Evolutionary conservation across 2,888 invertebrate genomes (phyloP).

Genomic region (Nipponacmea schrenckii): DNA sequence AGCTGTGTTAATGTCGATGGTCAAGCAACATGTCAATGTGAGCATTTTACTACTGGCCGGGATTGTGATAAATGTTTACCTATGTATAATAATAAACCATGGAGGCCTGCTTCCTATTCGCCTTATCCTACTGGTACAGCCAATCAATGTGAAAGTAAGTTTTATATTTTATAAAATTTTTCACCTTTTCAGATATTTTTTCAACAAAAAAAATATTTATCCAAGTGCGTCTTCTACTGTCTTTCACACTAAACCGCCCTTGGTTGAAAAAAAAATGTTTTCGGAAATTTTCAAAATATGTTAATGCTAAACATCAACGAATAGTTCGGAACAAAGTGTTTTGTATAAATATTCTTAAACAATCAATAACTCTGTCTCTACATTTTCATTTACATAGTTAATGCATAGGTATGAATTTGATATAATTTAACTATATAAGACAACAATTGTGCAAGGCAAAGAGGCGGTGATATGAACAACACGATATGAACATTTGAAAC

Average conservation of each 20-base stretch:
- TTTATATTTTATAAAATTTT: neutral
- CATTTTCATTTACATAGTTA: too few relatives aligned
- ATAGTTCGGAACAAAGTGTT: too few relatives aligned
- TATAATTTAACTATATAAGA: too few relatives aligned
- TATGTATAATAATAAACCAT: constrained; percentile 50
- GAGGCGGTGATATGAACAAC: too few relatives aligned
- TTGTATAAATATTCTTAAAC: too few relatives aligned
- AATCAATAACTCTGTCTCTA: too few relatives aligned
- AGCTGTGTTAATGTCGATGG: constrained; percentile 31
- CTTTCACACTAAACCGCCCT: neutral
- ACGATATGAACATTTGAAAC: too few relatives aligned
- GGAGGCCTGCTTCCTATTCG: constrained; percentile 44
- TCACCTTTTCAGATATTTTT: neutral
- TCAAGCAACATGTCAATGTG: constrained; percentile 39
- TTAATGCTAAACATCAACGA: too few relatives aligned
- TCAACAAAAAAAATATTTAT: neutral
- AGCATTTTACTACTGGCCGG: constrained; percentile 53
- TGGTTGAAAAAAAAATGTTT: too few relatives aligned
- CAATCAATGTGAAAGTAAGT: constrained; percentile 49
- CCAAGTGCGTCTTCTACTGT: neutral
- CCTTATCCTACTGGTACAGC: constrained; percentile 44
- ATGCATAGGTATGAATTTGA: too few relatives aligned
- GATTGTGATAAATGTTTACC: constrained; percentile 49
- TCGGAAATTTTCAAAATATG: too few relatives aligned
- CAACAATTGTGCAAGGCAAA: too few relatives aligned